A percentile compares a stretch with the other conserved stretches of the same genome.
Conservation (phyloP, 2,888 invertebrate genomes). For the Gandaritis pyraliata region DNA sequence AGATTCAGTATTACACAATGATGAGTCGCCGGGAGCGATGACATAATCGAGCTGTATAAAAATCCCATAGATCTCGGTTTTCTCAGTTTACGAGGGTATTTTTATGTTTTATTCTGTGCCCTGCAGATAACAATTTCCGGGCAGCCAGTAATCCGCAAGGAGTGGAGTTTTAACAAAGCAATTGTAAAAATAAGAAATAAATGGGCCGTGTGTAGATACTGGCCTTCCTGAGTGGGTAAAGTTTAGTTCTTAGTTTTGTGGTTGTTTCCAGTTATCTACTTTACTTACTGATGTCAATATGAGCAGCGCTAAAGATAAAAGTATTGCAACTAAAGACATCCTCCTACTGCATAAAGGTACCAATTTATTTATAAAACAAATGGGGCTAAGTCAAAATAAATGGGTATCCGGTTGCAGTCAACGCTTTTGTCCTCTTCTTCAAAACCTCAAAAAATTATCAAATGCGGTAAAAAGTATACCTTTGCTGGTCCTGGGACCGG, state of each 20-base stretch:
- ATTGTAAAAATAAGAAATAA: slow-evolving; percentile 2
- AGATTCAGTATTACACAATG: slow-evolving; percentile 19
- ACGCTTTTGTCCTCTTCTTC: slow-evolving; percentile 40
- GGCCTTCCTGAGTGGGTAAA: too few species aligned
- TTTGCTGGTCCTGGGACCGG: slow-evolving; percentile 46
- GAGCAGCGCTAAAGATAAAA: too few species aligned
- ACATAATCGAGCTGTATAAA: slow-evolving; percentile 38
- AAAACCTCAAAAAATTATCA: slow-evolving; percentile 54
- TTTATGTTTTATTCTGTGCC: slow-evolving; percentile 41
- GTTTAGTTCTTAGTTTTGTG: neutral
- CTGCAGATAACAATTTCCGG: slow-evolving; percentile 40
- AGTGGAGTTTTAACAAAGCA: slow-evolving; percentile 8
- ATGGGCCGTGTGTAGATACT: neutral
- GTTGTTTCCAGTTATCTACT: neutral
- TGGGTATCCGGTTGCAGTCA: slow-evolving; percentile 3
- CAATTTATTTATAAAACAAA: neutral
- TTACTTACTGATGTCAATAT: too few species aligned
- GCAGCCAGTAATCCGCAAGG: slow-evolving; percentile 12
- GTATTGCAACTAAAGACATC: too few species aligned
- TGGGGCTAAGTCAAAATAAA: slow-evolving; percentile 2
- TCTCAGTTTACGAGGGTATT: slow-evolving; percentile 36
- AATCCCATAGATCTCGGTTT: slow-evolving; percentile 34
- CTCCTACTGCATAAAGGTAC: neutral
- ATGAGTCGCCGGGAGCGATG: slow-evolving; percentile 28
- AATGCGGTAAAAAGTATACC: slow-evolving; percentile 43